Evolutionary conservation across 1,140 invertebrate genomes (phyloP).

Genomic region (Epicauta chinensis): DNA sequence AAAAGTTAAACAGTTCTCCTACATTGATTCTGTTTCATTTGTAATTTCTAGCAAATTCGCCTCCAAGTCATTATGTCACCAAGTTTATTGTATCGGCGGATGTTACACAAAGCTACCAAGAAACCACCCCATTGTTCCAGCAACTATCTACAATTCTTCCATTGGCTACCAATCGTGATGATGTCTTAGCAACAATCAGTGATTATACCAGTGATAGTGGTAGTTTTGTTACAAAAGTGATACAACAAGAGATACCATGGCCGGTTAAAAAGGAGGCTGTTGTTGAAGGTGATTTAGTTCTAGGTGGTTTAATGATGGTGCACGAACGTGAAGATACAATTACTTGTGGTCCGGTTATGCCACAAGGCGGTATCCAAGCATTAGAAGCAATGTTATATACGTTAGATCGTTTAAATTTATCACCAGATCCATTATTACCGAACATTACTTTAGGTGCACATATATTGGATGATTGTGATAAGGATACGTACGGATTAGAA

Average conservation of each 20-base stretch:
- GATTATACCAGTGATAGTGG: constrained; percentile 7
- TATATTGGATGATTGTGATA: constrained; percentile 92
- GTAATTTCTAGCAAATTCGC: no score
- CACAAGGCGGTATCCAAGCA: constrained; percentile 87
- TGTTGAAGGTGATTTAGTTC: constrained; percentile 74
- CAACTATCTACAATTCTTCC: no score
- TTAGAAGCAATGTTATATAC: constrained; percentile 91
- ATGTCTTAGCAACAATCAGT: background rate
- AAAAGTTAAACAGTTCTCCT: no score
- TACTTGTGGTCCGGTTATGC: constrained; percentile 88
- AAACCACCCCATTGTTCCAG: no score
- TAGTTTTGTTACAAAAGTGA: background rate
- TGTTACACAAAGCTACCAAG: no score
- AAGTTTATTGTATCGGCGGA: no score
- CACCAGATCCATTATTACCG: constrained; percentile 56
- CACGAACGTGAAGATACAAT: constrained; percentile 81
- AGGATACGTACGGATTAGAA: constrained; percentile 92
- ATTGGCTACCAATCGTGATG: no score
- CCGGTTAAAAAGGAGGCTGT: constrained; percentile 78
- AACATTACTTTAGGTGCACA: constrained; percentile 81
- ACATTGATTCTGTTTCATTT: no score
- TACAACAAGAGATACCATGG: constrained; percentile 50
- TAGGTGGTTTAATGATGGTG: constrained; percentile 94
- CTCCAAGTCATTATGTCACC: no score
- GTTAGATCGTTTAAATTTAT: constrained; percentile 73